Base-by-base conservation (phyloP, 2,888 invertebrate genomes). In the Nomada flava region DNA sequence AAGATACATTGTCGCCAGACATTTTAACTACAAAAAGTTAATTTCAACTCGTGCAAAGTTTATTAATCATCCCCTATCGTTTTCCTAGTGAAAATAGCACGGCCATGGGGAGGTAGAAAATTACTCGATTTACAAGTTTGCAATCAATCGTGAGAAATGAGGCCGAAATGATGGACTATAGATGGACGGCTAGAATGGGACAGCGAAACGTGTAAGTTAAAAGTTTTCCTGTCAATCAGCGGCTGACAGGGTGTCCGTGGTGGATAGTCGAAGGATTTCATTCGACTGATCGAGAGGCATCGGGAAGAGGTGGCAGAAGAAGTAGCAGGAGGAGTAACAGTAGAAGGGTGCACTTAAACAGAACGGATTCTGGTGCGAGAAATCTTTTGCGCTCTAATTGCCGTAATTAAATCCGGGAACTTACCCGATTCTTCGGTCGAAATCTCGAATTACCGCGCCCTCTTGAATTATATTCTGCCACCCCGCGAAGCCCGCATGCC, bases 401-500 rank as follows among this genome's bases (percentile, higher is more conserved):
- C 89, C 86, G 89, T 91, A 90, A 92, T 92, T 92, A 91, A 92
- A 92, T 91, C 90, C 85, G 84, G 89, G 87, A 91, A 92, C 92
- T 92, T 90, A 92, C 92, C 92, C 89, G 83, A 86, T 85, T 83
- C 83, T 83, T 83, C 79, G 82, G 76, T 65, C 62, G 83, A 85
- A 78, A 86, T 88, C 80, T 78, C 79, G 82, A 86, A 77, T 77
- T 82, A 79, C 73, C 79, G 81, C 68, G 77, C 62, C 79, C 79
- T 80, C 78, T 79, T 72, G 82, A 80, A 85, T 89, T 88, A 85
- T 82, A 84, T 79, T 64, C 83, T 76, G 78, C 67, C 82, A 76
- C 80, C 73, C 69, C 50, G 74, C 36, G 44, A 42, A 62, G 36
- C 67, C 47, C 62, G 68, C n/a, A 67, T 75, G 73, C 73, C 78